Evolutionary conservation across 2,797 vertebrate genomes (phyloP).

Genomic region (Cirrhinus mrigala): DNA sequence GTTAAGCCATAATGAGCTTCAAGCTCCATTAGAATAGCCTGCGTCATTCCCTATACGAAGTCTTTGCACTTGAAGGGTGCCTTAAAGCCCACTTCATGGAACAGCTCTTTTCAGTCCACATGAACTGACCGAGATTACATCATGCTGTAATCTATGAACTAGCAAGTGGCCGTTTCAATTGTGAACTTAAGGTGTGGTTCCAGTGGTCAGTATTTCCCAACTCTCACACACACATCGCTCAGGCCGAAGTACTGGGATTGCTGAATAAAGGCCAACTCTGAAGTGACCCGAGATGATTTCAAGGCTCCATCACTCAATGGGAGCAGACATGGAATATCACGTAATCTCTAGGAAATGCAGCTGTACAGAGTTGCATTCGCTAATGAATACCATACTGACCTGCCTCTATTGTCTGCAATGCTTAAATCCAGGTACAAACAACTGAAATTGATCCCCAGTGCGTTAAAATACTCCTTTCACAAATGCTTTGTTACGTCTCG

Average conservation of each 20-base stretch:
- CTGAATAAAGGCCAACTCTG: constrained; percentile 45
- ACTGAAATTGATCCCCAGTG: not conserved
- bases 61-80: constrained; percentile 18
- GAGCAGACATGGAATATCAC: constrained; percentile 44
- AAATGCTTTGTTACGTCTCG: not conserved
- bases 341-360: constrained; percentile 24
- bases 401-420: constrained; percentile 9
- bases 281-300: constrained; percentile 43
- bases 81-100: constrained; percentile 16
- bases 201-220: not conserved
- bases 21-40: constrained; percentile 72
- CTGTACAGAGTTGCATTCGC: constrained; percentile 32
- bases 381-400: constrained; percentile 57
- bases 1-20: constrained; percentile 72
- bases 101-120: constrained; percentile 8
- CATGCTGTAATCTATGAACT: not conserved
- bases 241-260: constrained; percentile 19
- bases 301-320: constrained; percentile 38
- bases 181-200: constrained; percentile 14
- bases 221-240: not conserved
- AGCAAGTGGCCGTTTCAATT: not conserved
- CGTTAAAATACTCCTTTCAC: constrained; percentile 7
- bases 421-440: constrained; percentile 34
- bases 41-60: constrained; percentile 52
- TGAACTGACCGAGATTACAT: not conserved